phyloP scores from a whole-genome alignment of 2,113 vertebrate species.

The Macrotus californicus region DNA sequence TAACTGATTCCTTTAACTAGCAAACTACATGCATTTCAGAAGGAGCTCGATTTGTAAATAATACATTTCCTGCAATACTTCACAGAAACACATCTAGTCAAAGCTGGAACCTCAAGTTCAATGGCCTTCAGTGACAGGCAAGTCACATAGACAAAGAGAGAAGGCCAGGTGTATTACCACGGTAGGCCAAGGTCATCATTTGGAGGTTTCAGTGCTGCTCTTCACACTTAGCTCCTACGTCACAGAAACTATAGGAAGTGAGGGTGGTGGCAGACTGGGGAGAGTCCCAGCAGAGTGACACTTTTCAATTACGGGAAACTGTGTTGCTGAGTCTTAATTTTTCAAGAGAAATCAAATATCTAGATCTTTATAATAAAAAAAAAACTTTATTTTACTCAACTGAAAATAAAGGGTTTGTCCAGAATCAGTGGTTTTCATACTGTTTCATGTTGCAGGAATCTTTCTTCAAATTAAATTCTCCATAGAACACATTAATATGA shows the following conservation, averaged over 20 bases:
- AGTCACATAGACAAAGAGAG: background rate
- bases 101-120: background rate
- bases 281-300: background rate
- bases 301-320: background rate
- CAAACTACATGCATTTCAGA: background rate
- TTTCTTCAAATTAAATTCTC: slow-evolving; percentile 17
- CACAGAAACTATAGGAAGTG: background rate
- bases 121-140: background rate
- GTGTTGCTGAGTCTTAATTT: background rate
- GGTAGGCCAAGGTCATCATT: background rate
- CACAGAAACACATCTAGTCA: background rate
- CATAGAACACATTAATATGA: background rate
- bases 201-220: background rate
- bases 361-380: background rate
- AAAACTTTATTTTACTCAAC: background rate
- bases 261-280: background rate
- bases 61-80: background rate
- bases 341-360: background rate
- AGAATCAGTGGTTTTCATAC: background rate
- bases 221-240: background rate
- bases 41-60: slow-evolving; percentile 10
- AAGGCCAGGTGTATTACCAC: background rate
- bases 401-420: background rate
- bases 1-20: background rate
- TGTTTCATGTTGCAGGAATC: background rate